Base-by-base conservation (phyloP, 2,888 invertebrate genomes). In the Limnephilus auricula region DNA sequence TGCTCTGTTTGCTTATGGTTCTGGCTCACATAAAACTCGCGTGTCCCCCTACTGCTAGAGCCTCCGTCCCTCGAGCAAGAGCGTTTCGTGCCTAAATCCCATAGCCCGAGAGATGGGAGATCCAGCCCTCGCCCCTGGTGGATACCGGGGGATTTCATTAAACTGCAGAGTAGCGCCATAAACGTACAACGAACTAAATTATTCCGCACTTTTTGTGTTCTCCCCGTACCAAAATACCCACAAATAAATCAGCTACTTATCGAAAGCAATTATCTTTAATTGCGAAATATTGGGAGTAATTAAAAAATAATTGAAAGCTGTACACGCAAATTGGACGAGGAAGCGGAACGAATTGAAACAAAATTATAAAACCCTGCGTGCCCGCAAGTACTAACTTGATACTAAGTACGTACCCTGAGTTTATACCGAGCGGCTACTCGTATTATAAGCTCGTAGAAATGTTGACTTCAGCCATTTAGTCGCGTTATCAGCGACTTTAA, bases 91-190 rank as follows among this genome's bases (percentile, higher is more conserved):
- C 90, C 30, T 86, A 90, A 90, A 90, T 90, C 85, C 86, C 86
- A 34, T 45, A 15, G 90, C 18, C 50, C 50, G 50, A 25, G 50
- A 25, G 18, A 18, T 25, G 18, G 50, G 50, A 65, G 50, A 65
- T 65, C 65, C 65, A 84, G 89, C 79, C 84, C 90, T 89, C 87
- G 32, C 90, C 90, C 90, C 37, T 89, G 80, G 90, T 89, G 91
- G 93, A 93, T 93, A 92, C 91, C 91, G 91, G 90, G 91, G 91
- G 92, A 91, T 93, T 93, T 92, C 93, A 93, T 93, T 93, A 92
- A 92, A 93, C 90, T 87, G 89, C 93, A 83, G 86, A 91, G 90
- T 82, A 87, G 80, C 89, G 79, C 90, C 82, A 85, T 90, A 79
- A 91, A 89, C 90, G 91, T 80, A 84, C 82, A 91, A 90, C 89